Evolutionary conservation across 2,797 vertebrate genomes (phyloP), one percentile per base, ranked within the genome.

Genomic region (Danio albolineatus): DNA sequence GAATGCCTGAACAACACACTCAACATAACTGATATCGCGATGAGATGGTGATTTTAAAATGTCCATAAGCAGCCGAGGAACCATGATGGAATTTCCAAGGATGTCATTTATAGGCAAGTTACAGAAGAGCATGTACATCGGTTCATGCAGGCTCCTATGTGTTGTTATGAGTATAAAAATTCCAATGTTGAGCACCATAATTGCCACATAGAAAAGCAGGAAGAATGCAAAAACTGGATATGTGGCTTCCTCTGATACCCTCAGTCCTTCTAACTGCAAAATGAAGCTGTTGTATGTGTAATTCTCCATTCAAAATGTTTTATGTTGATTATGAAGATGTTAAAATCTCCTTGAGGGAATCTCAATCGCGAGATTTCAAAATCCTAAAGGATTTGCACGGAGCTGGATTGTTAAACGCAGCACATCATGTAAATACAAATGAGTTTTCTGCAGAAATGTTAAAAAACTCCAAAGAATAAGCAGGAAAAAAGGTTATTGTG

Each of bases 101-200:
- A 92, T 85, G 36, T 96, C 94, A 0, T 93, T 89, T 0, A 93
- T 28, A 0, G 91, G 91, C 83, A 96, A 88, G 91, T 95, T 94
- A 4, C 92, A 93, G 0, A 95, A 88, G 36, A 96, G 92, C n/a
- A 95, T 87, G 61, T 94, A 93, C 93, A 94, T 96, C 78, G 95
- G 94, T 82, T 95, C 85, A 0, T 92, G 94, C 0, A 96, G 93
- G 78, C 82, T 84, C 49, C 39, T 79, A 14, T 72, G 75, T 12
- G 12, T 7, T 0, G 6, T 28, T 51, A 92, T 88, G 61, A 91
- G 70, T 0, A 80, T 21, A 4, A 90, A 41, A 70, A 92, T 78
- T 10, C 89, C 74, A 0, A 88, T 1, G 79, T 92, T 90, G 12
- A 83, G 70, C 56, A 87, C 53, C 67, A 89, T 39, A 56, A 86